phyloP scores from a whole-genome alignment of 2,888 invertebrate genomes.

The Scaptomyza parva region DNA sequence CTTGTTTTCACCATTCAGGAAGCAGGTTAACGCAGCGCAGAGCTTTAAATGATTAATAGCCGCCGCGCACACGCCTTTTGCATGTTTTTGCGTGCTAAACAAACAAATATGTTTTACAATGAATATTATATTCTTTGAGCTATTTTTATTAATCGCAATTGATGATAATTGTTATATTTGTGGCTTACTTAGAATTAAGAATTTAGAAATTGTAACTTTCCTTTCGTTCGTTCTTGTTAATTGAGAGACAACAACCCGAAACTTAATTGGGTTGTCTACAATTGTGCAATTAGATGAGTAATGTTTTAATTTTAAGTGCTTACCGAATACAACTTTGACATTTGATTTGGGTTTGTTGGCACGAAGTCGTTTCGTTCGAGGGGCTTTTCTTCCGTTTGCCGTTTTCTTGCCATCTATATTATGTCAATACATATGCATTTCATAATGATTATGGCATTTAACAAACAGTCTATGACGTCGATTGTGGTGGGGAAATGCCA shows the following conservation, averaged over 20 bases:
- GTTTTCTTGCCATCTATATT: neutral
- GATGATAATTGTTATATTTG: neutral
- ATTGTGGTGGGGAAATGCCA: neutral
- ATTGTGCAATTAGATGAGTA: neutral
- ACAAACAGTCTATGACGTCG: neutral
- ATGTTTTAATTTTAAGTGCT: neutral
- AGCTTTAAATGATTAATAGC: slow-evolving; percentile 6
- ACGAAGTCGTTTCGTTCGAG: neutral
- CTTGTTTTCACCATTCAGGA: slow-evolving; percentile 13
- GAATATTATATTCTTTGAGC: neutral
- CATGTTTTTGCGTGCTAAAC: neutral
- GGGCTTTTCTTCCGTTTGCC: neutral
- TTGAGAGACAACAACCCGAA: neutral
- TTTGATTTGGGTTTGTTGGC: no score
- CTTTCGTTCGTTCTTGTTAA: neutral
- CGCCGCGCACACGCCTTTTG: slow-evolving; percentile 9
- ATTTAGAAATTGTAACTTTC: no score
- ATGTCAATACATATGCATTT: neutral
- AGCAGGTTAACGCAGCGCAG: slow-evolving; percentile 4
- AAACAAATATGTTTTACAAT: slow-evolving; percentile 1
- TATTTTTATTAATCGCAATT: neutral
- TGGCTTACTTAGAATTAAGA: neutral
- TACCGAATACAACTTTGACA: neutral
- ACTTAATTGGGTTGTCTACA: neutral
- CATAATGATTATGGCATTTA: neutral